These are phyloP conservation scores for Vanessa tameamea DNA, from an alignment of 1,140 invertebrate genomes.

Conservation along the genomic window DNA sequence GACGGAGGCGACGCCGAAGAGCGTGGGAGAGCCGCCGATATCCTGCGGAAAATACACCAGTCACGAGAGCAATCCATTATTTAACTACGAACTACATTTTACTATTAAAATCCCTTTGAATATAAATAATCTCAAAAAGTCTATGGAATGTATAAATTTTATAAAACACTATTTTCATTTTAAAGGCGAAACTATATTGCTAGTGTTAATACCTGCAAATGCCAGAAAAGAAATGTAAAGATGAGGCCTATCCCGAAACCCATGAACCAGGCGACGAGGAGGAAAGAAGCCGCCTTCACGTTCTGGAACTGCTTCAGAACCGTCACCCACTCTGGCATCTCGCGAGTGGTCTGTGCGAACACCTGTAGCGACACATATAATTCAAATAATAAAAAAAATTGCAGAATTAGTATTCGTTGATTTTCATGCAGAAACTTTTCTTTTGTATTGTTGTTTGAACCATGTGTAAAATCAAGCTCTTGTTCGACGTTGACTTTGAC, in stretches of 20 bases:
- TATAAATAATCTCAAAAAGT: too few species aligned
- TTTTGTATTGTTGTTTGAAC: too few species aligned
- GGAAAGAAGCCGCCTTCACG: constrained; percentile 94
- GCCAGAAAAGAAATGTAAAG: constrained; percentile 99
- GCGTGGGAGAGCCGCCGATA: constrained; percentile 96
- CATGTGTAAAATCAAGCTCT: too few species aligned
- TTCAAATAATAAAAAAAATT: too few species aligned
- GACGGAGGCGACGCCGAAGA: constrained; percentile 98
- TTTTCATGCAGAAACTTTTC: too few species aligned
- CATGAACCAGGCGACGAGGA: constrained; percentile 99
- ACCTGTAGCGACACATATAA: constrained; percentile 80
- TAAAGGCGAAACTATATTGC: too few species aligned
- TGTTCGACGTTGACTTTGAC: too few species aligned
- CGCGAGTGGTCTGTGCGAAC: constrained; percentile 94
- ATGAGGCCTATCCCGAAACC: constrained; percentile 99
- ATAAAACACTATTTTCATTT: too few species aligned
- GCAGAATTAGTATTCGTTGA: too few species aligned
- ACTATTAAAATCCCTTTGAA: too few species aligned
- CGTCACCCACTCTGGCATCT: constrained; percentile 95
- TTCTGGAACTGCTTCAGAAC: constrained; percentile 95
- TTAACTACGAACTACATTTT: not conserved
- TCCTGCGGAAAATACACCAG: constrained; percentile 83
- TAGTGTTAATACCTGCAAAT: constrained; percentile 82
- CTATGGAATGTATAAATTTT: too few species aligned
- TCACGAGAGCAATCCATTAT: not conserved